Evolutionary conservation across 2,888 invertebrate genomes (phyloP).

Genomic region (Athalia rosae): DNA sequence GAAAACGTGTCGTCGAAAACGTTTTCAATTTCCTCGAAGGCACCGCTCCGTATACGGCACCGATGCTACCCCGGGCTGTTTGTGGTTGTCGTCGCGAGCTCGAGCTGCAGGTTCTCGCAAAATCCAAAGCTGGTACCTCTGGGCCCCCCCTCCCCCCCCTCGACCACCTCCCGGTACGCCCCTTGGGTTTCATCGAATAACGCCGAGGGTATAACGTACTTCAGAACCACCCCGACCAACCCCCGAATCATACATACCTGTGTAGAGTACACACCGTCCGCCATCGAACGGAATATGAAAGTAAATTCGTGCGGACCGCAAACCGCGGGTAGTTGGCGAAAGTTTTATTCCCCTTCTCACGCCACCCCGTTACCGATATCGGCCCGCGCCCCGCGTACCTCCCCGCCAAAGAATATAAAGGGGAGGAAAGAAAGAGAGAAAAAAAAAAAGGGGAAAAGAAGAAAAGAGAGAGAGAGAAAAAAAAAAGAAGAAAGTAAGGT

Average conservation of each 20-base stretch:
- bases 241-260: too few relatives aligned
- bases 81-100: not conserved
- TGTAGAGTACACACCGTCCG: too few relatives aligned
- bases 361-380: too few relatives aligned
- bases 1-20: not conserved
- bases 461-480: not conserved
- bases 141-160: not conserved
- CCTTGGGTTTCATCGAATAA: not conserved
- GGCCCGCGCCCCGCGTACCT: too few relatives aligned
- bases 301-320: not conserved
- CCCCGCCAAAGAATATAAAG: not conserved
- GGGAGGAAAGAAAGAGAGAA: not conserved
- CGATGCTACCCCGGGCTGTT: not conserved
- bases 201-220: too few relatives aligned
- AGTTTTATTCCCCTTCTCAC: too few relatives aligned
- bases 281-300: conserved; percentile 19
- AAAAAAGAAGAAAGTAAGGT: not conserved
- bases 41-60: not conserved
- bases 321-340: too few relatives aligned
- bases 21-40: not conserved
- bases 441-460: not conserved
- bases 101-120: not conserved
- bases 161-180: not conserved
- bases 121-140: not conserved
- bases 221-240: too few relatives aligned